Evolutionary conservation across 2,888 invertebrate species (phyloP).

Genomic region (Calameuta idolon): DNA sequence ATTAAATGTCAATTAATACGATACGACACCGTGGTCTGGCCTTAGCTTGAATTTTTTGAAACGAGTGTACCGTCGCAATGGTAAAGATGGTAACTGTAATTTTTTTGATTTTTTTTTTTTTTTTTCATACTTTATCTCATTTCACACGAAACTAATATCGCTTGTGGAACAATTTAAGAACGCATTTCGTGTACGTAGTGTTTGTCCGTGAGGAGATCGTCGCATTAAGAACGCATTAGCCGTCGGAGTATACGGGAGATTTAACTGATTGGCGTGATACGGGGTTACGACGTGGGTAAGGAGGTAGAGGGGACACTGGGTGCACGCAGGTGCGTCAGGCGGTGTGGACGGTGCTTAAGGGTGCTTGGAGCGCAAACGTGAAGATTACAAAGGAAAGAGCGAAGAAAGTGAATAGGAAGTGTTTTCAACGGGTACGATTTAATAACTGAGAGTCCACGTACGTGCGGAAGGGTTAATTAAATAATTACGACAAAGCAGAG

Average conservation of each 20-base stretch:
- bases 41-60: too few species aligned
- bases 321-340: neutral
- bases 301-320: neutral
- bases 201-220: slow-evolving; percentile 32
- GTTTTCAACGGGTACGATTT: too few species aligned
- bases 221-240: slow-evolving; percentile 62
- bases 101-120: neutral
- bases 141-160: slow-evolving; percentile 15
- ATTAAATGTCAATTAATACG: too few species aligned
- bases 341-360: neutral
- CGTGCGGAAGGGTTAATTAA: too few species aligned
- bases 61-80: too few species aligned
- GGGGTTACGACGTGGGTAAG: slow-evolving; percentile 28
- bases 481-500: too few species aligned
- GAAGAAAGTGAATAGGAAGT: too few species aligned
- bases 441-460: too few species aligned
- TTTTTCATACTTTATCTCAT: neutral
- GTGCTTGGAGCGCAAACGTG: too few species aligned
- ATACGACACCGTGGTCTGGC: too few species aligned
- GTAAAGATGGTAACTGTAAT: too few species aligned
- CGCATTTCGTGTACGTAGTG: neutral
- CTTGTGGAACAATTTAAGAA: slow-evolving; percentile 41
- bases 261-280: slow-evolving; percentile 56
- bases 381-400: too few species aligned
- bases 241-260: slow-evolving; percentile 49